Evolutionary conservation across 2,888 invertebrate species (phyloP).

Genomic region (Sipha maydis): DNA sequence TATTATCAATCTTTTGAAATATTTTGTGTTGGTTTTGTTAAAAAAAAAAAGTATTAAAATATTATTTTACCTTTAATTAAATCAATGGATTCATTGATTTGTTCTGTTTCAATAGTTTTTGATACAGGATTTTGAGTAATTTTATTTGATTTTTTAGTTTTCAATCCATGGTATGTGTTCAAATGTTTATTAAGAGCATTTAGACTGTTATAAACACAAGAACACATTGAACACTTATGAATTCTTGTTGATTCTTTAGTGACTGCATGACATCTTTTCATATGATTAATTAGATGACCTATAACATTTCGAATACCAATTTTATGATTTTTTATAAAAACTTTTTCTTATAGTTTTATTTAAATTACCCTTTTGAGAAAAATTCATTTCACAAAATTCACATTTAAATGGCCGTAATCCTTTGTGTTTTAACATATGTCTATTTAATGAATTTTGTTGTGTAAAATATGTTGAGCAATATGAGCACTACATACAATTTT

Average conservation of each 20-base stretch:
- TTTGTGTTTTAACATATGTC: constrained; percentile 45
- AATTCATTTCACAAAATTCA: constrained; percentile 51
- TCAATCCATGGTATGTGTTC: constrained; percentile 23
- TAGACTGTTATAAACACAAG: constrained; percentile 44
- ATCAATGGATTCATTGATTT: background rate
- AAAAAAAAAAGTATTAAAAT: background rate
- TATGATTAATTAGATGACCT: constrained; percentile 55
- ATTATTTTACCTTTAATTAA: constrained; percentile 38
- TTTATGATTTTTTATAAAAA: background rate
- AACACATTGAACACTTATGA: constrained; percentile 47
- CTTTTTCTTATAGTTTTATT: background rate
- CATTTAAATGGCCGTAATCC: constrained; percentile 49
- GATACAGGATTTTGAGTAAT: background rate
- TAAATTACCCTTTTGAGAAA: constrained; percentile 51
- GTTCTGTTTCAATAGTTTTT: constrained; percentile 1
- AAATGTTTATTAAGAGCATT: constrained; percentile 51
- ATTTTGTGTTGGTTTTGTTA: background rate
- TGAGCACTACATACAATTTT: constrained; percentile 16
- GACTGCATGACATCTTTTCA: constrained; percentile 54
- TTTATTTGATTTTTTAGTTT: constrained; percentile 22
- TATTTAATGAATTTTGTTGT: constrained; percentile 55
- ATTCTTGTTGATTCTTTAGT: constrained; percentile 45
- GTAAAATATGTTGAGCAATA: constrained; percentile 45
- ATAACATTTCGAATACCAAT: background rate
- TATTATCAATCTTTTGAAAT: background rate